Base-by-base conservation (phyloP, 2,113 vertebrate genomes). In the Ancistrus triradiatus region DNA sequence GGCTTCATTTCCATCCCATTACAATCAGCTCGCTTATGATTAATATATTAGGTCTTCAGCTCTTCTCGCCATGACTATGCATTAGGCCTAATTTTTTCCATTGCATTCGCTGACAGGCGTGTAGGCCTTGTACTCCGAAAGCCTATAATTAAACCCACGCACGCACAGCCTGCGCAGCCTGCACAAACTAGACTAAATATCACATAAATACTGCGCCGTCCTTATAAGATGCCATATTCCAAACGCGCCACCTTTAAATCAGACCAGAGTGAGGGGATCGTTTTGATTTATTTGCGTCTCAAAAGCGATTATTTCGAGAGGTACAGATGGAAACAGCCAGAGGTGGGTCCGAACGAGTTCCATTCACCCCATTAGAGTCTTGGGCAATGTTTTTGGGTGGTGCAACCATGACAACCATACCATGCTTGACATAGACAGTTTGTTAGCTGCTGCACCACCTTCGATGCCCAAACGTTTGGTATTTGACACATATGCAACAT, bases 111-210 rank as follows among this genome's bases (percentile, higher is more conserved):
- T 31, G 47, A 50, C 46, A 40, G 22, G 59, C 47, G 59, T 42
- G 50, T 46, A 55, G 27, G 40, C 53, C n/a, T n/a, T 10, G n/a
- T 31, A 63, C 33, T 47, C 43, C 31, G 31, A 40, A 27, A 66
- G 64, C 52, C 53, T 31, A 42, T 66, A 59, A 66, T 66, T 66
- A 59, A 57, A 27, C 24, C 64, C 17, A 50, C 46, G 44, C 63
- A 58, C 63, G 52, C 64, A 58, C 33, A 57, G 52, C 52, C 63
- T 58, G 52, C 64, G 49, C 33, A 57, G 52, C 52, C 63, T 58
- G 31, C 31, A 58, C 33, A 49, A 66, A 50, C 64, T 58, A 66
- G 64, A 66, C 64, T 66, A 66, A 66, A 66, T 66, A 66, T 58
- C 47, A 37, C 33, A 58, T 50, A 66, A 66, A 66, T 66, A 58